Base-by-base conservation (phyloP, 2,113 vertebrate species). In the Fregata magnificens region DNA sequence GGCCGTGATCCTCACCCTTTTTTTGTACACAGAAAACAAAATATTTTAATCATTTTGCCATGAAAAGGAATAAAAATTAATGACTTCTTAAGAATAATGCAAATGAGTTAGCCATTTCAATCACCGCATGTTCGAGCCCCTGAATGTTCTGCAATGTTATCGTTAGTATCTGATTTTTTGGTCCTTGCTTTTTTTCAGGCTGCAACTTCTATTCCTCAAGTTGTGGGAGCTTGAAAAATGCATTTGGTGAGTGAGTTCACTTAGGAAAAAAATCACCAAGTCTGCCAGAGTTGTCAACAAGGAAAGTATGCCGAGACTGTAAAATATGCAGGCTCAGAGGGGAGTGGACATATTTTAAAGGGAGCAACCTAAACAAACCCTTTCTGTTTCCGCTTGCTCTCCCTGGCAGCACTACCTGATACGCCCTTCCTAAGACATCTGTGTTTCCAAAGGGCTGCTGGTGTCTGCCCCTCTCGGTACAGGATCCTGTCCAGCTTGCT, bases 271-370 rank as follows among this genome's bases (percentile, higher is more conserved):
- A 83, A 65, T 82, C n/a, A 73, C 36, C 0, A 2, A 50, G 31
- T 28, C 67, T 96, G 88, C 93, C 95, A 94, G 91, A 62, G 67
- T 59, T 78, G 74, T 90, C 65, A 82, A 77, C 52, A 65, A 61
- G 81, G 71, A 95, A 98, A 96, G 78, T 96, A 97, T 97, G 83
- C 81, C 5, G 17, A 90, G 95, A 90, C 74, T 79, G 73, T 94
- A n/a, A 97, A 88, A 93, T 90, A 97, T 90, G 78, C 85, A 79
- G 84, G 84, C 87, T 86, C 44, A 19, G 88, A 93, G 85, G 72
- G 92, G 96, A 91, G 94, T 76, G 95, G 88, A 92, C 67, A 36
- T 96, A 72, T 85, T 95, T 97, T 93, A 71, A 94, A 76, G 61
- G 63, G 78, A 73, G 36, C 76, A 56, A 84, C 78, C 32, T 47